Evolutionary conservation across 2,797 vertebrate genomes (phyloP).

Genomic region (Heteromormyrus szaboi): DNA sequence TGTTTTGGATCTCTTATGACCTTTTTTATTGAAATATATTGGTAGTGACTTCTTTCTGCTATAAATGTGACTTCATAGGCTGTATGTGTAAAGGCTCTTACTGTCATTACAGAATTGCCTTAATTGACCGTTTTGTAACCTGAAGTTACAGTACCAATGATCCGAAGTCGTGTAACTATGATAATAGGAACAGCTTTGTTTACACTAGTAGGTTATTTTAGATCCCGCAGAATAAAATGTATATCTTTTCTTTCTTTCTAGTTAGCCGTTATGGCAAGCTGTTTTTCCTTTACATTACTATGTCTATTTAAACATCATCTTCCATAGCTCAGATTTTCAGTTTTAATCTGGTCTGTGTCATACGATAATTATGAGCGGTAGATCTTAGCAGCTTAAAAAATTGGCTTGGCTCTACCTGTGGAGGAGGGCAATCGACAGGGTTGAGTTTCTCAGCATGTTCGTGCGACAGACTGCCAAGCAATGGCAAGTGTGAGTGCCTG

Average conservation of each 20-base stretch:
- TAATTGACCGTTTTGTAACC: neutral
- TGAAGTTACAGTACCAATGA: neutral
- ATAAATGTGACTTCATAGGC: neutral
- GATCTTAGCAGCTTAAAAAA: neutral
- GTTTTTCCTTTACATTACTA: neutral
- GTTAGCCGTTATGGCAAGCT: neutral
- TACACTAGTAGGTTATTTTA: neutral
- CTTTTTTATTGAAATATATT: neutral
- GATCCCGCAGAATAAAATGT: neutral
- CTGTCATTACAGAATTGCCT: neutral
- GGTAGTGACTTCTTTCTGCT: neutral
- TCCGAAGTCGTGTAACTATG: constrained; percentile 23
- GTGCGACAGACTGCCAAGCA: neutral
- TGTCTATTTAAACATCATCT: neutral
- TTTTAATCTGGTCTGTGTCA: neutral
- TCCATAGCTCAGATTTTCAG: neutral
- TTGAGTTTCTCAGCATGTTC: neutral
- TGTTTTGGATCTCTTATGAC: neutral
- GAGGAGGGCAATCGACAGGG: neutral
- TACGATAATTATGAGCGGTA: neutral
- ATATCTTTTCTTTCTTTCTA: neutral
- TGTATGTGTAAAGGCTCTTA: neutral
- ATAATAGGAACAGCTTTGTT: constrained; percentile 20
- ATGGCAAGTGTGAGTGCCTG: neutral
- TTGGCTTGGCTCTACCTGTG: neutral